phyloP scores from a whole-genome alignment of 2,113 vertebrate species.

The Menidia beryllina region DNA sequence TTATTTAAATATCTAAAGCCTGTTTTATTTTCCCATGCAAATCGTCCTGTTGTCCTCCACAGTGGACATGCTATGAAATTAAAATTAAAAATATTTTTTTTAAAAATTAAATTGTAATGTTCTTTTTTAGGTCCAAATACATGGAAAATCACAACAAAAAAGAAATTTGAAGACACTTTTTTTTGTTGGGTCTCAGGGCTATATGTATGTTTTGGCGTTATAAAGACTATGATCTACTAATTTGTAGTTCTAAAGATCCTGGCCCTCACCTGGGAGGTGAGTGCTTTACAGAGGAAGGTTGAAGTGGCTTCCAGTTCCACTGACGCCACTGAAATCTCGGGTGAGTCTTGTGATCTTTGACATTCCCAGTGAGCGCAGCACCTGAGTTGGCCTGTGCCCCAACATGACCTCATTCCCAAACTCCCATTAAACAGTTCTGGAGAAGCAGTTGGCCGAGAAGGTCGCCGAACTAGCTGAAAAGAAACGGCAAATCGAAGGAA shows the following conservation, averaged over 20 bases:
- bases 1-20: no score
- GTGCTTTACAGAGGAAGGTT: neutral
- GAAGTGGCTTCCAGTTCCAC: constrained; percentile 15
- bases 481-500: neutral
- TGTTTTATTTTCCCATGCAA: no score
- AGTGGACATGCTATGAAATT: no score
- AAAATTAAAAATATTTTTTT: no score
- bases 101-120: no score
- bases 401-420: neutral
- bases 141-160: no score
- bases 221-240: no score
- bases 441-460: constrained; percentile 25
- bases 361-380: neutral
- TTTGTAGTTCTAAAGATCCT: constrained; percentile 41
- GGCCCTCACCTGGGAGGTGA: constrained; percentile 22
- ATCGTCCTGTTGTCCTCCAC: no score
- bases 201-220: no score
- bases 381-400: neutral
- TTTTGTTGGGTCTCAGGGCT: no score
- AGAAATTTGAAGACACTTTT: no score
- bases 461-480: neutral
- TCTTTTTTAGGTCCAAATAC: no score
- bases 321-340: accelerated
- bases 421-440: constrained; percentile 35
- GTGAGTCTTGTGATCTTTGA: neutral